Percentiles rank a stretch among this genome's conserved stretches.
These are phyloP conservation scores for Capitulum mitella DNA, from an alignment of 2,888 invertebrate genomes.

Conservation along the genomic window DNA sequence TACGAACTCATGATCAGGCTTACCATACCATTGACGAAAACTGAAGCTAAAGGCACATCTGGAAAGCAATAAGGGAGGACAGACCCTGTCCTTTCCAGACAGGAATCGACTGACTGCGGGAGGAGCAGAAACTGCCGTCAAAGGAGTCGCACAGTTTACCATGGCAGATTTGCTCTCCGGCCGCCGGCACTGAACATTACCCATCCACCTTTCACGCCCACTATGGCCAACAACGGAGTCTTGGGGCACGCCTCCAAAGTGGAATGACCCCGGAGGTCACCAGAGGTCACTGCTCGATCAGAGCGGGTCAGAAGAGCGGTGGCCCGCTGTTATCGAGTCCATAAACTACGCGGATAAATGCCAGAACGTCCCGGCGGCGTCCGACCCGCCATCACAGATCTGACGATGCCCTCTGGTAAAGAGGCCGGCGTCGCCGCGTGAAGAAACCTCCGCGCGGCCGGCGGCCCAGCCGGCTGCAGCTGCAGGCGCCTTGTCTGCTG, in stretches of 20 bases:
- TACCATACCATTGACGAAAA: too few species aligned
- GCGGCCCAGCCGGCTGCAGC: too few species aligned
- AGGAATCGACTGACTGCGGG: too few species aligned
- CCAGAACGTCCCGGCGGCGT: background rate
- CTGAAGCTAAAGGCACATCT: too few species aligned
- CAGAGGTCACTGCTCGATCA: background rate
- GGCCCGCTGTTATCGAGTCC: background rate
- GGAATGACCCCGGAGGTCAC: background rate
- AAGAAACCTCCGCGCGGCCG: too few species aligned
- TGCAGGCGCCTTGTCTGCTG: too few species aligned
- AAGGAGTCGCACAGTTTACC: too few species aligned
- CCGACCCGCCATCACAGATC: background rate
- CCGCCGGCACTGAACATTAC: background rate
- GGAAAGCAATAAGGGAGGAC: too few species aligned
- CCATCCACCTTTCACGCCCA: background rate
- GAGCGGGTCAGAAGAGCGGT: background rate
- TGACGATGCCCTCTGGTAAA: background rate
- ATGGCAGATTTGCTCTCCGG: too few species aligned
- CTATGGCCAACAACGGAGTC: background rate
- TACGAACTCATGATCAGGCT: too few species aligned
- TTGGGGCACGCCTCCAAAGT: background rate
- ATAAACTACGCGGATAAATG: background rate
- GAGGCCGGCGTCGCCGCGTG: background rate
- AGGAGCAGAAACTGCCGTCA: too few species aligned
- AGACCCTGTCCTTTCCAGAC: too few species aligned